A percentile compares a stretch with the other conserved stretches of the same genome.
These are phyloP conservation scores for Euspilapteryx auroguttella DNA, from an alignment of 2,888 invertebrate genomes.

Conservation along the genomic window DNA sequence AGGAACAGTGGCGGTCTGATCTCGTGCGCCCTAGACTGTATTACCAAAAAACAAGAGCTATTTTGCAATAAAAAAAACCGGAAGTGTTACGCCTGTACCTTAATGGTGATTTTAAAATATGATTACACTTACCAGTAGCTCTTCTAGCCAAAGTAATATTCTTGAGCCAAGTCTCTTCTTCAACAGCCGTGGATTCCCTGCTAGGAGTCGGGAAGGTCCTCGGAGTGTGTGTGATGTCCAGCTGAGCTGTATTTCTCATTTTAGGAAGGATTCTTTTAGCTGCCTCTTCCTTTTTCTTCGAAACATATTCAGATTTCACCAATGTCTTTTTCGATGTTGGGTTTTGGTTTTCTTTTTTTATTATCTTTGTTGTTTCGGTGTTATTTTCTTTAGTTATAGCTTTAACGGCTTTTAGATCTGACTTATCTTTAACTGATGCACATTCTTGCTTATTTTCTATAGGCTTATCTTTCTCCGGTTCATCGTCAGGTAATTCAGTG, in stretches of 20 bases:
- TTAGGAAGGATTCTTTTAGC: constrained; percentile 48
- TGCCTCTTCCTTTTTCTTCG: constrained; percentile 29
- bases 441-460: neutral
- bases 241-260: constrained; percentile 56
- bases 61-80: too few species aligned
- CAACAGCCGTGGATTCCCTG: constrained; percentile 68
- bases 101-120: too few species aligned
- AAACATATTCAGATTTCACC: constrained; percentile 32
- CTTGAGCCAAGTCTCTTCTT: constrained; percentile 79
- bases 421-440: neutral
- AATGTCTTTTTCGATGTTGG: constrained; percentile 16
- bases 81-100: too few species aligned
- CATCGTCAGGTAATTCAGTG: constrained; percentile 14
- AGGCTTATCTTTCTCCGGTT: neutral
- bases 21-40: too few species aligned
- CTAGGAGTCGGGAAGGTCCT: constrained; percentile 81
- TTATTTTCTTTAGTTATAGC: constrained; percentile 8
- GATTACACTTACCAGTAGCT: constrained; percentile 46
- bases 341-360: constrained; percentile 7
- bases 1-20: too few species aligned
- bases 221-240: constrained; percentile 72
- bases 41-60: too few species aligned
- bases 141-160: constrained; percentile 76
- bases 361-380: constrained; percentile 8
- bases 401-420: constrained; percentile 12